Evolutionary conservation across 2,797 vertebrate genomes (phyloP), one percentile per base, ranked within the genome.

Genomic region (Oryzias sinensis): DNA sequence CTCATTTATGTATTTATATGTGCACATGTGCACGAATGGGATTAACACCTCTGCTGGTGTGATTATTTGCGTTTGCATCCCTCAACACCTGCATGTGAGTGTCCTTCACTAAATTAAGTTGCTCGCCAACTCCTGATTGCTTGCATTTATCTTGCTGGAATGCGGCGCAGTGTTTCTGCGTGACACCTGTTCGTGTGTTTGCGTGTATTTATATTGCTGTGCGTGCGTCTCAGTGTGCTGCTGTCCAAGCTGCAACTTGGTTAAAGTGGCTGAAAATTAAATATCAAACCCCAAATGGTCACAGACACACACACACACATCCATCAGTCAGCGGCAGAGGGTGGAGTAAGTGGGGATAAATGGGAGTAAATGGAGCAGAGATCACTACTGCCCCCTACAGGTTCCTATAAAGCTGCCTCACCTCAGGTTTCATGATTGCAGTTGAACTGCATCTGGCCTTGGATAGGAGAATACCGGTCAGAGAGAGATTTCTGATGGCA

Each of bases 251-350:
- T 80, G 72, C 81, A 74, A 77, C 88, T 93, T 89, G 87, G 77
- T 88, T 88, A 82, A 89, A 90, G 79, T 87, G 75, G 63, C 59
- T 67, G 78, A 81, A 88, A 91, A 91, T 90, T 85, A 83, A 89
- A 83, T 80, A 70, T 74, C 44, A 74, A 79, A 80, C 49, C 72
- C 62, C 49, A 76, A 37, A 22, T 0, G 54, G 65, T 62, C 62
- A 27, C 14, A 47, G 54, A 51, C 59, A 51, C 68, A 56, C 47
- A 68, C 44, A 18, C 18, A 18, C 18, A 57, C 61, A 75, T 67
- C 47, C 67, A 77, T 83, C 77, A 73, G 53, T 80, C 62, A 67
- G 70, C 69, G 70, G 45, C 54, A 22, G 42, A 41, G 43, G 41
- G 59, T 17, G 59, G 53, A 13, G n/a, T 20, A 59, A 56, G 62